Conservation (phyloP, 1,140 invertebrate species). For the Pectinophora gossypiella region DNA sequence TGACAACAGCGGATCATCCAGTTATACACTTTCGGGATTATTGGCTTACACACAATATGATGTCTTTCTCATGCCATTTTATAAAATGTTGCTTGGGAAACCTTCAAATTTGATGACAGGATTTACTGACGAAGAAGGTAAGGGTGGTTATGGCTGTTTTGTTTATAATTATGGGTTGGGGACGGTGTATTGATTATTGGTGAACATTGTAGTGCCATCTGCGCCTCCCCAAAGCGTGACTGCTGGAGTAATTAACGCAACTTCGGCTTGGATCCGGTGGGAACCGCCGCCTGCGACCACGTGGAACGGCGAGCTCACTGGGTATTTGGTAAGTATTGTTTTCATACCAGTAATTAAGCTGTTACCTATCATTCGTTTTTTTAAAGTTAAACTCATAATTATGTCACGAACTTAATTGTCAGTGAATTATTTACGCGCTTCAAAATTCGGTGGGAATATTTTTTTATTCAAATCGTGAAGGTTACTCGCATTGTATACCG, state of each 20-base stretch:
- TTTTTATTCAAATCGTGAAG: no score
- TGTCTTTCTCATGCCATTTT: slow-evolving; percentile 87
- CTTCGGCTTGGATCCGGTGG: slow-evolving; percentile 83
- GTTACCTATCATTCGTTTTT: no score
- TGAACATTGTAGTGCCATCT: slow-evolving; percentile 55
- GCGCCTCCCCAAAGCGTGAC: slow-evolving; percentile 81
- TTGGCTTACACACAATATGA: slow-evolving; percentile 83
- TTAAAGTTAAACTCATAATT: neutral
- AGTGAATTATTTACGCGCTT: neutral
- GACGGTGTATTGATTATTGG: neutral
- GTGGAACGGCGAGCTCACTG: slow-evolving; percentile 82
- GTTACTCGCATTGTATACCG: no score
- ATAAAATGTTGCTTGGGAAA: slow-evolving; percentile 84
- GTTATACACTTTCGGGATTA: slow-evolving; percentile 78
- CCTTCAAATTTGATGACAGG: slow-evolving; percentile 85
- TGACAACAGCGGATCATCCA: slow-evolving; percentile 79
- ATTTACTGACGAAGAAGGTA: slow-evolving; percentile 85
- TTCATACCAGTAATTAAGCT: neutral
- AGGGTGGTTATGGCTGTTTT: no score
- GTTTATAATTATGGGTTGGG: no score
- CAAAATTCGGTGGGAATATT: neutral
- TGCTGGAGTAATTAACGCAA: slow-evolving; percentile 82
- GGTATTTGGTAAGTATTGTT: slow-evolving; percentile 77
- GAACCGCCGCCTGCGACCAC: slow-evolving; percentile 79
- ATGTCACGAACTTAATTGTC: neutral